Percentiles rank a stretch among this genome's conserved stretches.
Evolutionary conservation across 2,113 vertebrate genomes (phyloP).

Genomic region (Pseudonaja textilis): DNA sequence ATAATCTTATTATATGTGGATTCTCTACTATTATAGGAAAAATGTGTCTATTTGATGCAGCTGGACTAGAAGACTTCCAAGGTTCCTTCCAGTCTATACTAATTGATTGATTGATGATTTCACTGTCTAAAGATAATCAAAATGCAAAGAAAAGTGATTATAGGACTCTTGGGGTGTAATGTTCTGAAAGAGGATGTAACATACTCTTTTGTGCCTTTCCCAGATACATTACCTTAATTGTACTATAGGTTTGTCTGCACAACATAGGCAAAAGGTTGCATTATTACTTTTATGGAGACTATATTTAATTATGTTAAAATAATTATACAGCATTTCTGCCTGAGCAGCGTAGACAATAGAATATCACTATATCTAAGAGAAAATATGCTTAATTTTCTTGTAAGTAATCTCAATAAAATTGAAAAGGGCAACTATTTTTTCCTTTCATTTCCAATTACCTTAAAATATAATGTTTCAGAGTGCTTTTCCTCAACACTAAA

Average conservation of each 20-base stretch:
- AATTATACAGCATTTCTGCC: constrained; percentile 63
- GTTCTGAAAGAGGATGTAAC: constrained; percentile 22
- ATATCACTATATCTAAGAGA: constrained; percentile 66
- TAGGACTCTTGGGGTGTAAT: constrained; percentile 1
- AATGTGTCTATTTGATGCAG: background rate
- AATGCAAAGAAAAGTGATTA: background rate
- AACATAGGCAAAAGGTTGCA: constrained; percentile 51
- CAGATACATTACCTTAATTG: constrained; percentile 37
- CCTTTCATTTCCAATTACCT: constrained; percentile 46
- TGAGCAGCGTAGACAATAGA: constrained; percentile 57
- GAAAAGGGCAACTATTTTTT: constrained; percentile 58
- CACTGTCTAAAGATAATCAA: background rate
- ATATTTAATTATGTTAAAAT: constrained; percentile 65
- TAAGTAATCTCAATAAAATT: constrained; percentile 62
- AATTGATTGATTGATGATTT: background rate
- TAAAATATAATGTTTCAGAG: constrained; percentile 49
- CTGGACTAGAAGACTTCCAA: background rate
- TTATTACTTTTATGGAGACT: constrained; percentile 60
- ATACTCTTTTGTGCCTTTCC: constrained; percentile 23
- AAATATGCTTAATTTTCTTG: constrained; percentile 74
- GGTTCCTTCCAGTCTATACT: background rate
- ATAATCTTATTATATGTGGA: background rate
- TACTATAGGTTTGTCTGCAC: constrained; percentile 42
- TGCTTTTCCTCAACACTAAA: constrained; percentile 41
- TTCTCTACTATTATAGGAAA: background rate